Conservation (phyloP, 2,797 vertebrate species). For the Poecilia picta region DNA sequence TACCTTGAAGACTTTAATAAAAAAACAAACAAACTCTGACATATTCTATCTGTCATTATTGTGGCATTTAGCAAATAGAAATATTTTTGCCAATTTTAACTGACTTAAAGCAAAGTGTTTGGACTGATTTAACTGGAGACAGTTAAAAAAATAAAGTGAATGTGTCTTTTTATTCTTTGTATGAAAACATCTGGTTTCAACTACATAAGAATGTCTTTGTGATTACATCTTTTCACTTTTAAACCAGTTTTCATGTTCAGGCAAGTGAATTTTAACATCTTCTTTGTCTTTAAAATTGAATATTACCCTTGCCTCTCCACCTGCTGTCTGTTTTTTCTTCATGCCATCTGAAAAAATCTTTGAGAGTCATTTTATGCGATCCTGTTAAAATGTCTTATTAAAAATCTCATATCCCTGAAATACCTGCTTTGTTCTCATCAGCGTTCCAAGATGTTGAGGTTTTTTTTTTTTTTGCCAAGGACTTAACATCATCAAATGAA, state of each 20-base stretch:
- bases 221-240: neutral
- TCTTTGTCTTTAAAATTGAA: neutral
- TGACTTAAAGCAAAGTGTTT: no score
- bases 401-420: conserved; percentile 1
- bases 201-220: neutral
- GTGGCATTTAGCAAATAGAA: no score
- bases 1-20: no score
- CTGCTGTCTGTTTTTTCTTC: neutral
- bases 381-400: neutral
- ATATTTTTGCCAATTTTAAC: no score
- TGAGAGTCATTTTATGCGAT: neutral
- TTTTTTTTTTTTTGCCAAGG: neutral
- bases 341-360: neutral
- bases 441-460: neutral
- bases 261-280: neutral
- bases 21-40: no score
- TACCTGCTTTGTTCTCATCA: neutral
- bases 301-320: neutral
- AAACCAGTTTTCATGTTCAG: neutral
- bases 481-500: neutral
- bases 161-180: no score
- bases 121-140: no score
- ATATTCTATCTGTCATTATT: no score
- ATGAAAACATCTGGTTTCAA: neutral
- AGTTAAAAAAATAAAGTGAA: no score